Base-by-base conservation (phyloP, 2,113 vertebrate genomes). In the Himantopus leucocephalus region DNA sequence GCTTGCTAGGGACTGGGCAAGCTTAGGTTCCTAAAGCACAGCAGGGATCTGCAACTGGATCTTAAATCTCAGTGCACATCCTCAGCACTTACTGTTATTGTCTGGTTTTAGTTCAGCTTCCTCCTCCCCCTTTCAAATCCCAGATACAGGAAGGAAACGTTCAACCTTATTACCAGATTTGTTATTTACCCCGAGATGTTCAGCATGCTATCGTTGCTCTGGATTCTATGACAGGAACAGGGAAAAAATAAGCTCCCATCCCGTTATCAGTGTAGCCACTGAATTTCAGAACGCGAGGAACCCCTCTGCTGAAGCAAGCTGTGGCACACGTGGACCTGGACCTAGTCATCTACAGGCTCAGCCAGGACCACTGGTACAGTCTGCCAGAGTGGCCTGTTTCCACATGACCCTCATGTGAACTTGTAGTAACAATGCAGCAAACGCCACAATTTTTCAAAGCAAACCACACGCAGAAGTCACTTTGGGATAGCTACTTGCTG, bases 271-370 rank as follows among this genome's bases (percentile, higher is more conserved):
- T 4, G 14, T 9, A 66, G 45, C 19, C 5, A 10, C 43, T 10
- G 15, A 68, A 62, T 35, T 91, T 67, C 48, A 37, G 27, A 73
- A 41, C 1, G 3, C 1, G 2, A 78, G 34, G 21, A 55, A 39
- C 10, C 5, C 8, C 6, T 62, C 16, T 30, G 17, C 67, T 5
- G 4, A 39, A 60, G 27, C 3, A 1, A 62, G 27, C 27, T 12
- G 23, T 22, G 24, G 8, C 12, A 39, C 1, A 0, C 3, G 1
- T 9, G 21, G 29, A 45, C 35, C 29, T 24, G 21, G 7, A 78
- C 34, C 16, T 11, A 67, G 14, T 10, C 5, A 6, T 12, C 32
- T n/a, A 39, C 27, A 14, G 8, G 16, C 41, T 87, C 72, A 83
- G 27, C 52, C 45, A 82, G 20, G 17, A 67, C 16, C 23, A 30